Conservation (phyloP, 2,113 vertebrate species). For the Azemiops feae region DNA sequence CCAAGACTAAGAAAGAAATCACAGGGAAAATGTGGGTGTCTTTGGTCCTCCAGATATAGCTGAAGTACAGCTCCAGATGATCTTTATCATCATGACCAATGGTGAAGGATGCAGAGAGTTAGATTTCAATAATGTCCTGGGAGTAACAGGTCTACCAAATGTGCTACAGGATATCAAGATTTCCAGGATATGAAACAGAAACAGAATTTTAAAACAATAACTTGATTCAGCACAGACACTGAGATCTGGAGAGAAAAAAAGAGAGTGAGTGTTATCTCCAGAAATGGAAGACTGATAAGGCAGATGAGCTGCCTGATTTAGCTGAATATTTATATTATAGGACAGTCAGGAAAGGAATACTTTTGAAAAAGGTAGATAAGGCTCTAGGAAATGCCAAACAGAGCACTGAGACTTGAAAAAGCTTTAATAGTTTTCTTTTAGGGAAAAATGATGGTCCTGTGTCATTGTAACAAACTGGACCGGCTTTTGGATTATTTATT, state of each 20-base stretch:
- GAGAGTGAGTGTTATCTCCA: neutral
- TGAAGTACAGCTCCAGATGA: neutral
- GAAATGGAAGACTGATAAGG: neutral
- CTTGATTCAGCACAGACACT: neutral
- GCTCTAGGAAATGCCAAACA: neutral
- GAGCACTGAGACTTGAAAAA: neutral
- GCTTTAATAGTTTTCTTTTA: neutral
- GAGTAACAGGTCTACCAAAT: neutral
- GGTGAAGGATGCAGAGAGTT: neutral
- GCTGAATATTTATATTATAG: neutral
- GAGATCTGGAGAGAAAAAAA: neutral
- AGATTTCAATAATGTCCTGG: neutral
- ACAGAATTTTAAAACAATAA: neutral
- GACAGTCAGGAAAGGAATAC: neutral
- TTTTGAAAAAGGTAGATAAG: neutral
- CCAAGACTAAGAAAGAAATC: neutral
- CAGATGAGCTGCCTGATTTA: neutral
- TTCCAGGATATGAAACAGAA: neutral
- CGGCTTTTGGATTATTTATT: neutral
- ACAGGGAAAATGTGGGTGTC: neutral
- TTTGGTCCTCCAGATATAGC: neutral
- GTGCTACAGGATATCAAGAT: neutral
- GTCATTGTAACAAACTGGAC: neutral
- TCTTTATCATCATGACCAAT: neutral
- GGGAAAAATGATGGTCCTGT: neutral